phyloP scores from a whole-genome alignment of 2,113 vertebrate species.

The Oreochromis niloticus region DNA sequence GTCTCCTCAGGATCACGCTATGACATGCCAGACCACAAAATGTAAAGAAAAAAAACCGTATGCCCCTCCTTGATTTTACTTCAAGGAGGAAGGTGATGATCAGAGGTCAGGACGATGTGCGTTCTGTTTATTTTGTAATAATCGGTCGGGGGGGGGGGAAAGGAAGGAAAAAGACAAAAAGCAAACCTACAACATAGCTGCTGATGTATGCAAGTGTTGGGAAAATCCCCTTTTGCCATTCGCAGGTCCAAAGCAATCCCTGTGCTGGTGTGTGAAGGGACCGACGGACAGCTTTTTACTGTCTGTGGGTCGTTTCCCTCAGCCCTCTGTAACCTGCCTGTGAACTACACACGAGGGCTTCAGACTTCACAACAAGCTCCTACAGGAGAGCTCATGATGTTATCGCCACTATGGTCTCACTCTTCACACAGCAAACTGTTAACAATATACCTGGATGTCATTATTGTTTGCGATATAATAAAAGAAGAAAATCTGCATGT shows the following conservation, averaged over 20 bases:
- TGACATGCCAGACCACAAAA: constrained; percentile 38
- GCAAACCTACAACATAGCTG: neutral
- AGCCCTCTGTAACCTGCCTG: constrained; percentile 50
- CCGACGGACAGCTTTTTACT: constrained; percentile 29
- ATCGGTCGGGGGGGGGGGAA: neutral
- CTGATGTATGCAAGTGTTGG: constrained; percentile 1
- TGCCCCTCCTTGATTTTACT: constrained; percentile 26
- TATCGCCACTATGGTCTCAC: constrained; percentile 69
- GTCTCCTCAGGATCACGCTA: constrained; percentile 41
- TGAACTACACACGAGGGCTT: constrained; percentile 65
- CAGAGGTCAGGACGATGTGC: constrained; percentile 35
- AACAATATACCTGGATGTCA: constrained; percentile 81
- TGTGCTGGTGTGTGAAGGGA: constrained; percentile 57
- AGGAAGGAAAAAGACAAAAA: neutral
- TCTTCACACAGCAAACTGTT: constrained; percentile 76
- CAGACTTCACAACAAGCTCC: constrained; percentile 63
- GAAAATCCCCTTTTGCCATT: constrained; percentile 41
- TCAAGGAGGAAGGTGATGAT: constrained; percentile 16
- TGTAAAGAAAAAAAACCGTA: neutral
- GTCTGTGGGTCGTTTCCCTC: constrained; percentile 46
- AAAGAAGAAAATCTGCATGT: constrained; percentile 56
- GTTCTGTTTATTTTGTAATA: constrained; percentile 32
- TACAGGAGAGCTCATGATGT: constrained; percentile 61
- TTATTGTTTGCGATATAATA: constrained; percentile 80
- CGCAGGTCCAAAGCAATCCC: constrained; percentile 69